phyloP scores from a whole-genome alignment of 2,888 invertebrate species.

The Machimus atricapillus region DNA sequence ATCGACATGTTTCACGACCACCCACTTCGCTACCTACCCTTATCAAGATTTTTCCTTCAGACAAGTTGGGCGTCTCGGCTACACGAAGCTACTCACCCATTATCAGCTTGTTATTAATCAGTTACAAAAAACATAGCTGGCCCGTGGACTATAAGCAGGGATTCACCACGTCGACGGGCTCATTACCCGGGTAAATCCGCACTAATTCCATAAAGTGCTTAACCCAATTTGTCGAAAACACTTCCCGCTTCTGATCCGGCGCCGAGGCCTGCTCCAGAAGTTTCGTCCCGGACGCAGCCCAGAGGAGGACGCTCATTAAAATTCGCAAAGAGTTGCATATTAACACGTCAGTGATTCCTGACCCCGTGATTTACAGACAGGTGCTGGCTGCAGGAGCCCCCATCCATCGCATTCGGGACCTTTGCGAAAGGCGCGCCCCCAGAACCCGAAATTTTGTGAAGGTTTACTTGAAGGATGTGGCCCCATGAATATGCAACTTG shows the following conservation, averaged over 20 bases:
- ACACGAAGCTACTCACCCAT: no score
- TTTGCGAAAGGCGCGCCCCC: background rate
- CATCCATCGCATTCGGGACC: background rate
- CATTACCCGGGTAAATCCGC: background rate
- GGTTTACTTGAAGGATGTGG: background rate
- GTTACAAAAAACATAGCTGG: no score
- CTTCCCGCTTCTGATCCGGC: background rate
- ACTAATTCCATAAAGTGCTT: background rate
- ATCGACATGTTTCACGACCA: no score
- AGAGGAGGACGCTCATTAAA: background rate
- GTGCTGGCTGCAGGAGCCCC: background rate
- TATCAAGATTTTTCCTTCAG: no score
- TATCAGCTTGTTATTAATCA: no score
- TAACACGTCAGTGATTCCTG: constrained; percentile 28
- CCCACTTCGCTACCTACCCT: no score
- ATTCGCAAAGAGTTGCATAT: constrained; percentile 30
- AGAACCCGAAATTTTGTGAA: background rate
- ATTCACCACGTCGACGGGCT: background rate
- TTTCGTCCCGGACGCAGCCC: background rate
- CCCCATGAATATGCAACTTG: constrained; percentile 60
- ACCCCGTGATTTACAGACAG: constrained; percentile 5
- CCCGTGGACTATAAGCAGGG: no score
- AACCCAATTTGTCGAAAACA: background rate
- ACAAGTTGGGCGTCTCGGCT: no score
- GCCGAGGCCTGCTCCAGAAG: background rate